Evolutionary conservation across 2,113 vertebrate genomes (phyloP), one percentile per base, ranked within the genome.

Genomic region (Oxyura jamaicensis): DNA sequence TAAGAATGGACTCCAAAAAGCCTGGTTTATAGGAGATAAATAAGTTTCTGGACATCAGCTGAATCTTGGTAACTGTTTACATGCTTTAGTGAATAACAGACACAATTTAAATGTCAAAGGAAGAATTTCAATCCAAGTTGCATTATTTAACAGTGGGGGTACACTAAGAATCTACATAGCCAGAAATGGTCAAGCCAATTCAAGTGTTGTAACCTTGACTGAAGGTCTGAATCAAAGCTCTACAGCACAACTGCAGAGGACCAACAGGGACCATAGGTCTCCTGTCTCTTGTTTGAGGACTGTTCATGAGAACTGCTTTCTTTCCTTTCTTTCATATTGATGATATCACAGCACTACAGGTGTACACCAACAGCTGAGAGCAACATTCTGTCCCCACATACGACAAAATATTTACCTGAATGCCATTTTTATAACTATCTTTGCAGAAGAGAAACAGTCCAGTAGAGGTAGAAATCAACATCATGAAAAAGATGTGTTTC

Each of bases 381-480:
- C 20, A 88, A 90, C 12, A 71, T 63, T 91, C 72, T 83, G 35
- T 35, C 36, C 33, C 41, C 19, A 41, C 3, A 10, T n/a, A 78
- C 77, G 56, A 78, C 14, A 87, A 90, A 93, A 29, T 86, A 82
- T 56, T 93, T 88, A 56, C 39, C 53, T 86, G 33, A 93, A 86
- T 53, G 59, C 15, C 20, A 80, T 74, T 90, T 85, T 50, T 83
- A 22, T 71, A 71, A 67, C 25, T 25, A 39, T 10, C 31, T 83
- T 71, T 86, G 55, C 60, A 91, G 35, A 95, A 50, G 15, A 50
- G 33, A 90, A 92, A 77, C 39, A 13, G 55, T 82, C 71, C 42
- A 42, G 23, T 42, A 39, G 56, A 94, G 29, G 52, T 11, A 83
- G 72, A 46, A 77, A 91, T 67, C 20, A 71, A 86, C 33, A 86